These are phyloP conservation scores for Alethe diademata DNA, from an alignment of 2,113 vertebrate species.

Conservation along the genomic window DNA sequence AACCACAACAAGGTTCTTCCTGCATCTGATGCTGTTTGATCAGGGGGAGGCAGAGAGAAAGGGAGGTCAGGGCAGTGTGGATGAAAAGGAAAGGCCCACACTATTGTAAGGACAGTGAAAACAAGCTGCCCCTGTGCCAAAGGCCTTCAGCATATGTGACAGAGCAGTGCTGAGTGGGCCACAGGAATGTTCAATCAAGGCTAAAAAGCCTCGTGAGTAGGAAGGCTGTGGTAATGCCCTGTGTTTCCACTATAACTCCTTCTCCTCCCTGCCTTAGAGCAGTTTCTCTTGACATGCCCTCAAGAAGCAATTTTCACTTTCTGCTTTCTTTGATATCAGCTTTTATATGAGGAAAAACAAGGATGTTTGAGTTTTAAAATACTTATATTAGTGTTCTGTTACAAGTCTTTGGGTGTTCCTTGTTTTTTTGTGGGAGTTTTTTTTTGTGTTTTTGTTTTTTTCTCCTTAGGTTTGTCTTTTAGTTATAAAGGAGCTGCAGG, in stretches of 20 bases:
- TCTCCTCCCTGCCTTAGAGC: not conserved
- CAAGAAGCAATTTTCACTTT: not conserved
- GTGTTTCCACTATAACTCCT: not conserved
- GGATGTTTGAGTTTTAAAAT: conserved; percentile 19
- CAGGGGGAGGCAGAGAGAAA: not conserved
- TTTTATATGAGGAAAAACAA: not conserved
- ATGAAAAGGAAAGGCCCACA: not conserved
- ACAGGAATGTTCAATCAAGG: not conserved
- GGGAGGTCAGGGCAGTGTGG: not conserved
- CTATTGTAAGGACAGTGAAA: not conserved
- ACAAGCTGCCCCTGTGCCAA: not conserved
- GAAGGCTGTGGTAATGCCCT: not conserved
- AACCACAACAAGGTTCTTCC: conserved; percentile 63
- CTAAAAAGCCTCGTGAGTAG: not conserved
- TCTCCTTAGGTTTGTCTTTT: not conserved
- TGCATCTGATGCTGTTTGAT: conserved; percentile 32
- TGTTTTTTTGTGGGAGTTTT: conserved; percentile 23
- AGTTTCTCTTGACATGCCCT: not conserved
- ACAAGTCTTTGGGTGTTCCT: conserved; percentile 8
- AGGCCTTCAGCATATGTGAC: not conserved
- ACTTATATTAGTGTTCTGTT: conserved; percentile 33
- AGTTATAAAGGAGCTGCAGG: not conserved
- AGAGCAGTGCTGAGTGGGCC: not conserved
- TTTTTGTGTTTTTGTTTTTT: conserved; percentile 22
- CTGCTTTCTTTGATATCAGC: conserved; percentile 14